These are phyloP conservation scores for Tragopan temminckii DNA, from an alignment of 2,797 vertebrate genomes.

Conservation along the genomic window DNA sequence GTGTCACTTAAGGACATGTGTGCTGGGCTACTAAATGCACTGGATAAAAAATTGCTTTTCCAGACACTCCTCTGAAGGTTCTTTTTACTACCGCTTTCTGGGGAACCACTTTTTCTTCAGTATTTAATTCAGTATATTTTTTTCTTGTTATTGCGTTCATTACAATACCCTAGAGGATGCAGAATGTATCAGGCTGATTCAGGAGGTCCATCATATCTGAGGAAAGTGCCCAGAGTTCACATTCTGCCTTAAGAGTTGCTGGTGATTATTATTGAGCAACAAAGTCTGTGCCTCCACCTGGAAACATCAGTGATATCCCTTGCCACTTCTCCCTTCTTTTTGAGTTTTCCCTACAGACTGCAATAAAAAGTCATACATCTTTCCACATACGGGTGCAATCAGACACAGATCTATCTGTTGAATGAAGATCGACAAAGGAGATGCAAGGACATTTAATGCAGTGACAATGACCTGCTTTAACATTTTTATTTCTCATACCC, in stretches of 20 bases:
- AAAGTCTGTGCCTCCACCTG: background rate
- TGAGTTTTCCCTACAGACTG: background rate
- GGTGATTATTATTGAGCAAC: background rate
- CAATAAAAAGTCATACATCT: background rate
- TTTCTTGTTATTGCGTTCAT: background rate
- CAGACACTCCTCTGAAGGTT: background rate
- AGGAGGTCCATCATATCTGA: background rate
- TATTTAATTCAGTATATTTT: slow-evolving; percentile 13
- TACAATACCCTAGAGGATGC: background rate
- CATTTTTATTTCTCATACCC: background rate
- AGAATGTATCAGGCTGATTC: background rate
- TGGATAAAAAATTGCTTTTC: background rate
- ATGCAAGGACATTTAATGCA: background rate
- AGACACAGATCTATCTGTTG: background rate
- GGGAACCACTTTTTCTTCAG: background rate
- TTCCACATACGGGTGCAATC: background rate
- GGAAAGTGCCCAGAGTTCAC: background rate
- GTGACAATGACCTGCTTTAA: background rate
- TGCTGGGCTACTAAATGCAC: background rate
- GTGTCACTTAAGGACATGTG: background rate
- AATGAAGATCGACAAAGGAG: background rate
- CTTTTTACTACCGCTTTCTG: background rate
- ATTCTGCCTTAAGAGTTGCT: background rate
- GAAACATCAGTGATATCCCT: background rate
- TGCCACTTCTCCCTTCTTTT: background rate